Evolutionary conservation across 2,797 vertebrate genomes (phyloP).

Genomic region (Acanthopagrus latus): DNA sequence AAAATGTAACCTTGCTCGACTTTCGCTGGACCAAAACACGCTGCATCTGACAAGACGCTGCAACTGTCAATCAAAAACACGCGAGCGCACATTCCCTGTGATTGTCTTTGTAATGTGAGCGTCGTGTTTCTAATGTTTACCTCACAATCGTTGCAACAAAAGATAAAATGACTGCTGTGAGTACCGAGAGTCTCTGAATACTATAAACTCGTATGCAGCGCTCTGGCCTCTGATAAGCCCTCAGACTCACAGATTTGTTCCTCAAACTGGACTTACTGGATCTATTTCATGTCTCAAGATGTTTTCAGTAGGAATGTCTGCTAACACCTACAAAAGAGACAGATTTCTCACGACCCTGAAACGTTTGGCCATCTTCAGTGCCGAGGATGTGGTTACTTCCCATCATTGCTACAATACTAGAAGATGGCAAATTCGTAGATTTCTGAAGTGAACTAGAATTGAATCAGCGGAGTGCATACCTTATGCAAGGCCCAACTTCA

Average conservation of each 20-base stretch:
- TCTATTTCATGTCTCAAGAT: background rate
- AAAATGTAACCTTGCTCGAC: background rate
- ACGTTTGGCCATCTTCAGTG: background rate
- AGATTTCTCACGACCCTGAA: background rate
- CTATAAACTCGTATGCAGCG: background rate
- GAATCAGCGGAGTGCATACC: background rate
- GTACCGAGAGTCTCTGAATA: background rate
- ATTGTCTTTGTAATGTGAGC: background rate
- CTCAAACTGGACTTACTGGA: slow-evolving; percentile 2
- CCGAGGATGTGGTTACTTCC: background rate
- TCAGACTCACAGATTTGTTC: background rate
- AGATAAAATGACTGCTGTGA: background rate
- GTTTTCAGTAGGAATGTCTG: background rate
- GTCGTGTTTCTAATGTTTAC: background rate
- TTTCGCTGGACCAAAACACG: background rate
- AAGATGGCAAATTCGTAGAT: background rate
- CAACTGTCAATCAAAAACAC: background rate
- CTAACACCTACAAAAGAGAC: background rate
- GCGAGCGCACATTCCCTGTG: background rate
- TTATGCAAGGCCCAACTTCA: too few species aligned
- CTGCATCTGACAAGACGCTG: background rate
- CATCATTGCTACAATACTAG: background rate
- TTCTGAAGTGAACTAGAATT: background rate
- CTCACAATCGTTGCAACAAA: too few species aligned
- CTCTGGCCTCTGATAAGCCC: background rate